phyloP scores from a whole-genome alignment of 2,888 invertebrate species.

The Lycophotia porphyrea region DNA sequence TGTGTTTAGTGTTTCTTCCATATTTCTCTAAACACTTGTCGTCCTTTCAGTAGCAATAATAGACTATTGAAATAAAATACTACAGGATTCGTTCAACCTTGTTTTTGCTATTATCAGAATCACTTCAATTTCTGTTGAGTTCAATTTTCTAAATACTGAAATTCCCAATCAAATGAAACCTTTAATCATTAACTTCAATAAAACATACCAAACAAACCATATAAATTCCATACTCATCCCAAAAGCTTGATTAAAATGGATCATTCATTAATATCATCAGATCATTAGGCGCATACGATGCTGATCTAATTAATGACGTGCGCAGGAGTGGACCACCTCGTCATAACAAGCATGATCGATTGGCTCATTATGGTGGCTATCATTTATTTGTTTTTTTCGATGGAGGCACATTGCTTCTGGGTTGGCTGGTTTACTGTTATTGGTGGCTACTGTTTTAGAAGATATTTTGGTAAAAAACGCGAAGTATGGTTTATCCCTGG shows the following conservation, averaged over 20 bases:
- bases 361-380: constrained; percentile 70
- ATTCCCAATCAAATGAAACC: neutral
- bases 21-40: neutral
- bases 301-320: constrained; percentile 78
- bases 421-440: constrained; percentile 54
- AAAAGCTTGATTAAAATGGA: constrained; percentile 51
- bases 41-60: neutral
- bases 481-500: neutral
- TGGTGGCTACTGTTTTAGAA: constrained; percentile 46
- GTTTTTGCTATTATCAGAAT: neutral
- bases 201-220: constrained; percentile 22
- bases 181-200: constrained; percentile 7
- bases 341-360: constrained; percentile 76
- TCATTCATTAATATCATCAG: constrained; percentile 62
- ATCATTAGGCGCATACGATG: constrained; percentile 75
- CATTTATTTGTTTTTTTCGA: constrained; percentile 58
- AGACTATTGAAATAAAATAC: constrained; percentile 4
- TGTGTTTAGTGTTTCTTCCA: too few species aligned
- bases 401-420: constrained; percentile 61
- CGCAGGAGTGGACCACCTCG: constrained; percentile 74
- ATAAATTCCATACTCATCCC: constrained; percentile 27
- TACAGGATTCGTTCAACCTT: neutral
- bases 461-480: neutral
- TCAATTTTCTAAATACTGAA: neutral
- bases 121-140: neutral